A percentile compares a stretch with the other conserved stretches of the same genome.
These are phyloP conservation scores for Brachionus asplanchnoidis DNA, from an alignment of 1,140 invertebrate genomes.

Conservation along the genomic window DNA sequence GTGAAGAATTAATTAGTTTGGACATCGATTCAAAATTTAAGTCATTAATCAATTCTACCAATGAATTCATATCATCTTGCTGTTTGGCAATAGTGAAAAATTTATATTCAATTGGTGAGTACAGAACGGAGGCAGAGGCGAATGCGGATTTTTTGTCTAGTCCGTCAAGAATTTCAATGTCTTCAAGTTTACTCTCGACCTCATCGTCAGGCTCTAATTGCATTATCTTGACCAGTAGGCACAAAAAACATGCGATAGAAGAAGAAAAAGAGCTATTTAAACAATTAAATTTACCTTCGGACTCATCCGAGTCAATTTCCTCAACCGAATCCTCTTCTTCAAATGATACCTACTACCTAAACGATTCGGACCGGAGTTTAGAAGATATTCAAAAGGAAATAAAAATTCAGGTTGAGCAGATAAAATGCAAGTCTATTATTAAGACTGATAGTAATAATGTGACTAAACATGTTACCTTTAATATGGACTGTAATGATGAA, in stretches of 20 bases:
- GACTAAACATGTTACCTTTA: slow-evolving; percentile 15
- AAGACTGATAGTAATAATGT: not conserved
- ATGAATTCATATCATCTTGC: not conserved
- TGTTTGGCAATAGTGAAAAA: slow-evolving; percentile 14
- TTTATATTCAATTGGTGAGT: not conserved
- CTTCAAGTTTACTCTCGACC: not conserved
- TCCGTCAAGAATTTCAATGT: not conserved
- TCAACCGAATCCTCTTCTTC: not conserved
- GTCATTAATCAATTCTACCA: not conserved
- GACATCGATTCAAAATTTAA: slow-evolving; percentile 22
- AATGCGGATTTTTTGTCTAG: not conserved
- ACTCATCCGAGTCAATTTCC: not conserved
- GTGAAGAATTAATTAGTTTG: not conserved
- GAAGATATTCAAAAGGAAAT: not conserved
- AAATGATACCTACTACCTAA: not conserved
- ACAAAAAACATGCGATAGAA: not conserved
- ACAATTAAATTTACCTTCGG: not conserved
- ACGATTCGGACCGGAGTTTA: not conserved
- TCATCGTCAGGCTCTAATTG: not conserved
- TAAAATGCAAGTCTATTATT: slow-evolving; percentile 3
- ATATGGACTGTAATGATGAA: slow-evolving; percentile 20
- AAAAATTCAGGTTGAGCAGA: not conserved
- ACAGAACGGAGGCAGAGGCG: not conserved
- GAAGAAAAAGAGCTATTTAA: not conserved
- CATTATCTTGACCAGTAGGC: not conserved